These are phyloP conservation scores for Aegotheles bennettii DNA, from an alignment of 2,113 vertebrate species.

Conservation along the genomic window DNA sequence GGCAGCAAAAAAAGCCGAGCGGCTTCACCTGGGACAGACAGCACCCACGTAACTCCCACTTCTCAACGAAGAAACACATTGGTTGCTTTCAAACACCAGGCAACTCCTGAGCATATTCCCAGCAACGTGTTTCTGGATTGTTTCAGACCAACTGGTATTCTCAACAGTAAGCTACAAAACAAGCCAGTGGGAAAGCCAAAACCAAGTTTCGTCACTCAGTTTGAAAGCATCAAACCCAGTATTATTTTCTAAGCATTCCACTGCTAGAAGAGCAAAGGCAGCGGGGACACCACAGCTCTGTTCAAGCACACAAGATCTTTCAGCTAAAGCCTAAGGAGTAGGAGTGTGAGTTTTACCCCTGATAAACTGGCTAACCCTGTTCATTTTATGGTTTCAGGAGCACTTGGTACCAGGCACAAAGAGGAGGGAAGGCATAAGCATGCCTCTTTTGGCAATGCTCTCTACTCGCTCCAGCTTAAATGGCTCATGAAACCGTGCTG, in stretches of 20 bases:
- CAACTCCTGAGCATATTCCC: background rate
- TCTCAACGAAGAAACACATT: background rate
- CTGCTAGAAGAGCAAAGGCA: background rate
- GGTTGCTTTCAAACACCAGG: background rate
- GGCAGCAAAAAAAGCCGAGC: background rate
- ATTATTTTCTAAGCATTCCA: background rate
- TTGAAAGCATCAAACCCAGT: background rate
- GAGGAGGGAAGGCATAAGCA: fast-evolving
- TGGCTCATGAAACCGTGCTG: background rate
- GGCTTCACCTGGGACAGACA: background rate
- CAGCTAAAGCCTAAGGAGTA: background rate
- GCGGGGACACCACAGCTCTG: background rate
- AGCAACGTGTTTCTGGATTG: fast-evolving
- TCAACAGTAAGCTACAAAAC: background rate
- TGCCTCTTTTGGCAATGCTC: background rate
- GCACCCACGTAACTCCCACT: background rate
- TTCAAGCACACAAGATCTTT: background rate
- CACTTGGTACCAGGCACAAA: background rate
- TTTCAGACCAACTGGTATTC: background rate
- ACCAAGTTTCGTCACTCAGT: background rate
- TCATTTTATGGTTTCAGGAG: background rate
- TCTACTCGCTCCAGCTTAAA: background rate
- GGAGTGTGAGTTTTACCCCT: background rate
- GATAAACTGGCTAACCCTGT: background rate
- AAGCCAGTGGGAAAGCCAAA: background rate